Base-by-base conservation (phyloP, 2,113 vertebrate genomes). In the Triplophysa dalaica region DNA sequence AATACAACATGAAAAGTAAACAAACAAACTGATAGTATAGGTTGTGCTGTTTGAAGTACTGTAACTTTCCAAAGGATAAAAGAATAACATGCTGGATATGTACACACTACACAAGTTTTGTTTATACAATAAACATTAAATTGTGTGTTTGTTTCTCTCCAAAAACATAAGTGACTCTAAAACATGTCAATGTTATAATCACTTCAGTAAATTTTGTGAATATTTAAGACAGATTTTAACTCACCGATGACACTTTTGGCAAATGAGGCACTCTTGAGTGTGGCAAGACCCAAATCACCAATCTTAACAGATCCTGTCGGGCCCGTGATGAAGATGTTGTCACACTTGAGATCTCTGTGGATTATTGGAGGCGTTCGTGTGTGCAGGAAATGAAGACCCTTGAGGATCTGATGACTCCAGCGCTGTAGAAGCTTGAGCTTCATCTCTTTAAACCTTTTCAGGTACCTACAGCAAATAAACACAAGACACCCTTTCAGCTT, bases 321-420 rank as follows among this genome's bases (percentile, higher is more conserved):
- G 10, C 86, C 86, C 2, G 86, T 87, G 72, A 87, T 87, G 78
- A 87, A 85, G 76, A 87, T 87, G 76, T 87, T 87, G 78, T 87
- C 86, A 13, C 86, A 87, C 73, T 87, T 87, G 63, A 87, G 86
- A 76, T 87, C 86, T 19, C 86, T 66, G 76, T 87, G 86, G 69
- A 87, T 85, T 68, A 87, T 87, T 62, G 86, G 86, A 22, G 86
- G 86, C 12, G 80, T 69, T n/a, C 84, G 70, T 3, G 84, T 87
- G 84, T 87, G 86, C 78, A 87, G 82, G 67, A 85, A 87, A 62
- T 85, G 86, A 41, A 87, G 86, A 12, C 86, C 86, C 11, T 85
- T 85, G n/a, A 87, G 78, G 72, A 87, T 87, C 84, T 87, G 86
- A 22, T 84, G 75, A 50, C 86, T 83, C 84, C 86, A 87, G 19